Conservation (phyloP, 1,140 invertebrate species). For the Drosophila dunni region DNA sequence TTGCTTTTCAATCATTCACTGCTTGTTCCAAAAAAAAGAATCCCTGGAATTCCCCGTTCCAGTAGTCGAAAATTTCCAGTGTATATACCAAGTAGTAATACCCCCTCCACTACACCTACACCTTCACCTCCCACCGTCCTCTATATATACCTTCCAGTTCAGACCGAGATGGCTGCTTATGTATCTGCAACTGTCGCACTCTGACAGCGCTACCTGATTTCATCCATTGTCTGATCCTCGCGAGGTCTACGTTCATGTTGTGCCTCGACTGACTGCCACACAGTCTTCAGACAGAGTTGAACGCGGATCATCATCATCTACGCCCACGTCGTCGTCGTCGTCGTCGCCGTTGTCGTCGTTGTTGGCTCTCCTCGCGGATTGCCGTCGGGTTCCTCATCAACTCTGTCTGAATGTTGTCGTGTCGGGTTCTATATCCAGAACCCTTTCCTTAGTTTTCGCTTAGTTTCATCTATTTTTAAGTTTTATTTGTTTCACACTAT, state of each 20-base stretch:
- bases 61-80: conserved; percentile 73
- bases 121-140: neutral
- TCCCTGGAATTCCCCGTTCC: conserved; percentile 37
- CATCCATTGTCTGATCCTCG: conserved; percentile 59
- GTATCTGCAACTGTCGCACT: conserved; percentile 57
- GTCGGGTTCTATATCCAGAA: conserved; percentile 18
- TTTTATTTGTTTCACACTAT: conserved; percentile 19
- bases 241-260: conserved; percentile 48
- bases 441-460: conserved; percentile 42
- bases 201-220: conserved; percentile 39
- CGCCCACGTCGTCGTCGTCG: conserved; percentile 41
- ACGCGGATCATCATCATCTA: conserved; percentile 68
- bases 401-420: conserved; percentile 78
- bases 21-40: conserved; percentile 6
- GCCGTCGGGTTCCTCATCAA: conserved; percentile 70
- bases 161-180: conserved; percentile 66
- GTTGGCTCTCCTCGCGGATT: conserved; percentile 37
- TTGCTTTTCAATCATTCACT: neutral
- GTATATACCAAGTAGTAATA: conserved; percentile 54
- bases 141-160: conserved; percentile 11
- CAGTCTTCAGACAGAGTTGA: conserved; percentile 84
- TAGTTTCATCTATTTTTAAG: conserved; percentile 31
- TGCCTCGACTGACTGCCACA: conserved; percentile 51
- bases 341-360: conserved; percentile 46
- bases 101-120: conserved; percentile 3